phyloP scores from a whole-genome alignment of 2,888 invertebrate genomes.

The Drosophila subsilvestris region DNA sequence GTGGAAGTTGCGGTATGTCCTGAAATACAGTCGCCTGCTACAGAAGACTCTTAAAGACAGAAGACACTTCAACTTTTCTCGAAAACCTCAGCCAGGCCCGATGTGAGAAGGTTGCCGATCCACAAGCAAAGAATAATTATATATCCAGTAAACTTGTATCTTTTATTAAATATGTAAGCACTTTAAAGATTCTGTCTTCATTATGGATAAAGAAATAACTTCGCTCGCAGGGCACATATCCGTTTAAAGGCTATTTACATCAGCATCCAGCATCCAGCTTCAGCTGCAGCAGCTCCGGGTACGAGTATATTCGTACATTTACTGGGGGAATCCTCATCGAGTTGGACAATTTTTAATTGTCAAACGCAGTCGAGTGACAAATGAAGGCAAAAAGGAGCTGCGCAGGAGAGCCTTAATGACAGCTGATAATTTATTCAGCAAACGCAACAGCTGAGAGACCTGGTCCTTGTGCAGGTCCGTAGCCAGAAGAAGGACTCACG shows the following conservation, averaged over 20 bases:
- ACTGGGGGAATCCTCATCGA: slow-evolving; percentile 33
- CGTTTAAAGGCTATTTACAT: neutral
- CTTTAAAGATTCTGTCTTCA: neutral
- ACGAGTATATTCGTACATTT: slow-evolving; percentile 1
- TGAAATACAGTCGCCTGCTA: too few relatives aligned
- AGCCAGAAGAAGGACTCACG: slow-evolving; percentile 24
- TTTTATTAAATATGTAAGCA: too few relatives aligned
- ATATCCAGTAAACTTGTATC: neutral
- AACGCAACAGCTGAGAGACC: slow-evolving; percentile 65
- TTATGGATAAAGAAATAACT: too few relatives aligned
- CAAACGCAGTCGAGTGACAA: slow-evolving; percentile 72
- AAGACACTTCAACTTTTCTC: too few relatives aligned
- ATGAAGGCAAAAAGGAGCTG: slow-evolving; percentile 52
- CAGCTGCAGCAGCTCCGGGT: too few relatives aligned
- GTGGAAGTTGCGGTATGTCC: too few relatives aligned
- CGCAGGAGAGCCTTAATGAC: slow-evolving; percentile 63
- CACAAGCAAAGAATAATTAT: too few relatives aligned
- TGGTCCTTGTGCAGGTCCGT: neutral
- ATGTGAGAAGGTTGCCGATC: too few relatives aligned
- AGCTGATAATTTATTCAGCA: slow-evolving; percentile 73
- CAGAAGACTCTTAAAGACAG: too few relatives aligned
- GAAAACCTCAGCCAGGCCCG: too few relatives aligned
- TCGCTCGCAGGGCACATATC: neutral
- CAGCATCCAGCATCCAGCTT: too few relatives aligned
- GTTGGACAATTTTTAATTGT: slow-evolving; percentile 74